phyloP scores from a whole-genome alignment of 2,113 vertebrate species.

The Xenus cinereus region DNA sequence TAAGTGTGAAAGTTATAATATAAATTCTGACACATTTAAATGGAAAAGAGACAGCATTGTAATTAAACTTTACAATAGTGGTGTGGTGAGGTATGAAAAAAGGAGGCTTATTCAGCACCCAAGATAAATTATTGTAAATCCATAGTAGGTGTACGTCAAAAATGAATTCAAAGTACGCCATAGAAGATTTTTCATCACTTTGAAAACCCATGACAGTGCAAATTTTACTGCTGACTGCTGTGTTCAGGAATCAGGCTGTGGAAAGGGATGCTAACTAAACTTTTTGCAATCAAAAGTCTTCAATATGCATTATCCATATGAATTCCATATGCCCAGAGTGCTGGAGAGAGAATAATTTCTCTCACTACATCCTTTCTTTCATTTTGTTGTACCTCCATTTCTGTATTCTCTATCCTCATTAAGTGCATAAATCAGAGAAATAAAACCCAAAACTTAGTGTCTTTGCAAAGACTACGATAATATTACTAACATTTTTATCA shows the following conservation, averaged over 20 bases:
- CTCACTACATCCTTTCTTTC: background rate
- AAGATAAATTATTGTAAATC: slow-evolving; percentile 30
- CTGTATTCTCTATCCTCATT: background rate
- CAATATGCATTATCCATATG: background rate
- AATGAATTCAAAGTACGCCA: background rate
- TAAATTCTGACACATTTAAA: slow-evolving; percentile 69
- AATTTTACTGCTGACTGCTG: background rate
- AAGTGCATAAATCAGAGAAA: background rate
- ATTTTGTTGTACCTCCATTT: background rate
- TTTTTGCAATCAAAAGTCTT: background rate
- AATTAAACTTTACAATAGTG: slow-evolving; percentile 54
- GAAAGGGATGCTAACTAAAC: background rate
- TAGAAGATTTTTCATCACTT: slow-evolving; percentile 26
- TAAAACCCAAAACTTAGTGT: background rate
- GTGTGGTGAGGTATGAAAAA: slow-evolving; percentile 48
- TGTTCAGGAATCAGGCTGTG: background rate
- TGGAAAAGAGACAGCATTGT: slow-evolving; percentile 56
- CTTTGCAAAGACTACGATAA: background rate
- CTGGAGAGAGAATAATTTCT: background rate
- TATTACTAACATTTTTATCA: background rate
- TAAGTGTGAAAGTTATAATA: slow-evolving; percentile 64
- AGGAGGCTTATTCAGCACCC: background rate
- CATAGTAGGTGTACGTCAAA: background rate
- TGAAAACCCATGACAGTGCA: background rate
- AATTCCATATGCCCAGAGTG: background rate